These are phyloP conservation scores for Vanessa cardui DNA, from an alignment of 2,888 invertebrate species.

Conservation along the genomic window DNA sequence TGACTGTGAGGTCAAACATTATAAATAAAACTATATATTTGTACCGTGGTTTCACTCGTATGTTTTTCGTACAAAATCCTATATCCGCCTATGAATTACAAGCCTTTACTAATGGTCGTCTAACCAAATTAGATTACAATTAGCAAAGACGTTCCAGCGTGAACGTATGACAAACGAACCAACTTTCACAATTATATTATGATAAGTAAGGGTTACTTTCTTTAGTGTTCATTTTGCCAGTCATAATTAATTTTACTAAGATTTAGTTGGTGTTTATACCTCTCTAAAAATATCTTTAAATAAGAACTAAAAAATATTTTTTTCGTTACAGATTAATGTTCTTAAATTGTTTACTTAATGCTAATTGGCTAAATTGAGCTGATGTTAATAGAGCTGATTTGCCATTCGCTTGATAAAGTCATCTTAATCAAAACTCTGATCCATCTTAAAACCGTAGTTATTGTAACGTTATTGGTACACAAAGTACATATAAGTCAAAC, in stretches of 20 bases:
- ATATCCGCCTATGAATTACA: neutral
- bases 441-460: no score
- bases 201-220: neutral
- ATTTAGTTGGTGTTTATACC: no score
- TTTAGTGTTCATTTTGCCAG: neutral
- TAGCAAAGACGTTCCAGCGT: neutral
- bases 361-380: no score
- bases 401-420: no score
- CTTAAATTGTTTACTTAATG: no score
- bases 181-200: neutral
- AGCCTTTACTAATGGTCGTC: neutral
- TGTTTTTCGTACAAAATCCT: neutral
- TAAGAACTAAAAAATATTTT: no score
- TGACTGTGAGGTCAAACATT: constrained; percentile 17
- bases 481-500: no score
- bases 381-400: no score
- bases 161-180: neutral
- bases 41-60: neutral
- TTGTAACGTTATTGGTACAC: no score
- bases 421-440: no score
- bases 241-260: neutral
- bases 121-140: neutral
- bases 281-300: no score
- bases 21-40: neutral
- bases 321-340: no score